Conservation (phyloP, 1,140 invertebrate genomes). For the Pantala flavescens region DNA sequence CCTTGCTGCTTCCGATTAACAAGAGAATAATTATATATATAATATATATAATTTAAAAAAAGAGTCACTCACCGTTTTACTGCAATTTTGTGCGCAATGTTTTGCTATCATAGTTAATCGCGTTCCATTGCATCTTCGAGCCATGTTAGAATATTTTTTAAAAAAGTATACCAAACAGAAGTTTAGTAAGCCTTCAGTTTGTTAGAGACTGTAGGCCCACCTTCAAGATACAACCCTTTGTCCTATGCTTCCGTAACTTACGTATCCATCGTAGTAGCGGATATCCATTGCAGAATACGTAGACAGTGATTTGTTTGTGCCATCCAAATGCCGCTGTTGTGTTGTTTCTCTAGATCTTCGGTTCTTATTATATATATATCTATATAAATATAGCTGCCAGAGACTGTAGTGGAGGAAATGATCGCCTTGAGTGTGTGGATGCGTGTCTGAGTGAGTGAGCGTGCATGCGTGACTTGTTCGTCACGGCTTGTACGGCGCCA, state of each 20-base stretch:
- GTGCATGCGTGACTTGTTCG: background rate
- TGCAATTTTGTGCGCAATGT: slow-evolving; percentile 9
- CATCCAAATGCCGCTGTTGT: background rate
- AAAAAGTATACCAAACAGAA: slow-evolving; percentile 13
- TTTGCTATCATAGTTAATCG: background rate
- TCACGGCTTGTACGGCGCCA: background rate
- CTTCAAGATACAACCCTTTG: background rate
- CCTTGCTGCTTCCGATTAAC: background rate
- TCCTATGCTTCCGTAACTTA: background rate
- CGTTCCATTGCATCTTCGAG: background rate
- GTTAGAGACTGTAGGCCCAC: background rate
- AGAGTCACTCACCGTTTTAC: background rate
- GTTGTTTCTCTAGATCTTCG: slow-evolving; percentile 5
- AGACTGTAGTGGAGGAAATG: slow-evolving; percentile 5
- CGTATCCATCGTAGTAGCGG: background rate
- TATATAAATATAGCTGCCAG: slow-evolving; percentile 7
- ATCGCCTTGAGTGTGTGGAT: background rate
- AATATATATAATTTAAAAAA: background rate
- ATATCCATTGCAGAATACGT: background rate
- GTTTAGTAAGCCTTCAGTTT: slow-evolving; percentile 1
- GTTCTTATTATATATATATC: too few relatives aligned
- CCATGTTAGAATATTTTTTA: background rate
- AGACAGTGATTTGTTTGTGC: background rate
- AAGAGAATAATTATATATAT: background rate
- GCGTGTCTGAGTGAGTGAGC: background rate